A percentile compares a stretch with the other conserved stretches of the same genome.
phyloP scores from a whole-genome alignment of 2,797 vertebrate species.

The Lycodopsis pacificus region DNA sequence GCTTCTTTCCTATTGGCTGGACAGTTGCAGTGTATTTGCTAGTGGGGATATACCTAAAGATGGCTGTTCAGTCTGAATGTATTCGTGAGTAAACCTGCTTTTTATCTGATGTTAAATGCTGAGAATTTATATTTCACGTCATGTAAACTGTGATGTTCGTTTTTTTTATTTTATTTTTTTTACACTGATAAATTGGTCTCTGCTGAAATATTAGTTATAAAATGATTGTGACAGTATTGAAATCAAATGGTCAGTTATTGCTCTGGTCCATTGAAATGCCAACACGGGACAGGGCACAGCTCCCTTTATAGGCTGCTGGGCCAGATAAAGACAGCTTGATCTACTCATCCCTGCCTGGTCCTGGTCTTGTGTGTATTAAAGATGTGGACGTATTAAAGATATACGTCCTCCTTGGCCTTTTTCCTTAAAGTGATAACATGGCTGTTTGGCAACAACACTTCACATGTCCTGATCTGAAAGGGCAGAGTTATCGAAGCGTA shows the following conservation, averaged over 20 bases:
- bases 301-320: slow-evolving; percentile 15
- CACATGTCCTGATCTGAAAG: not conserved
- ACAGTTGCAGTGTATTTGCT: not conserved
- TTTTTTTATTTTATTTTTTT: not conserved
- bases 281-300: not conserved
- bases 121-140: not conserved
- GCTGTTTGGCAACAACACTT: not conserved
- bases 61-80: slow-evolving; percentile 69
- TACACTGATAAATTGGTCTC: not conserved
- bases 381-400: slow-evolving; percentile 62
- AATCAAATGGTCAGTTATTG: not conserved
- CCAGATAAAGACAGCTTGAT: slow-evolving; percentile 59
- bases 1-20: not conserved
- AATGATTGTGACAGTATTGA: not conserved
- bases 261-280: not conserved
- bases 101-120: not conserved
- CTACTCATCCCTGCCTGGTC: slow-evolving; percentile 39
- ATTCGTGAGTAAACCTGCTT: slow-evolving; percentile 64
- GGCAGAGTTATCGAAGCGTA: not conserved
- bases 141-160: not conserved
- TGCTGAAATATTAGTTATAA: not conserved
- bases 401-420: slow-evolving; percentile 34
- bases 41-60: slow-evolving; percentile 36
- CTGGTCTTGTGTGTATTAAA: slow-evolving; percentile 47
- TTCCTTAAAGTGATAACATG: not conserved